Conservation (phyloP, 1,140 invertebrate genomes). For the Lycorma delicatula region DNA sequence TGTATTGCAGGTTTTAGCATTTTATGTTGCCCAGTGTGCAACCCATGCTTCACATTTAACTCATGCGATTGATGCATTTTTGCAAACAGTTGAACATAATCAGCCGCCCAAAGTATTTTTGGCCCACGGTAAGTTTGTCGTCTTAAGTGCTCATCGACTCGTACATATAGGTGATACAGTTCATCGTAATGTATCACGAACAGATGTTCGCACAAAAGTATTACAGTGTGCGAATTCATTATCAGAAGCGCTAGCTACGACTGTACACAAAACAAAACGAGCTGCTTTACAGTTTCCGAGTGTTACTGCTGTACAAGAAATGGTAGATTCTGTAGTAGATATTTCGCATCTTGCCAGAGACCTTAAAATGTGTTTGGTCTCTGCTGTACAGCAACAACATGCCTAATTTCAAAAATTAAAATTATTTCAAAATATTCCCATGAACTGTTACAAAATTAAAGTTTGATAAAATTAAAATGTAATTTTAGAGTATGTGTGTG, state of each 20-base stretch:
- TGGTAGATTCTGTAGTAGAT: slow-evolving; percentile 83
- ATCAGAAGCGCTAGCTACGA: slow-evolving; percentile 72
- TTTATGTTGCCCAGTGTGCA: slow-evolving; percentile 76
- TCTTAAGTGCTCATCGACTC: slow-evolving; percentile 83
- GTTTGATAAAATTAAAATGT: no score
- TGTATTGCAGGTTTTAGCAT: slow-evolving; percentile 58
- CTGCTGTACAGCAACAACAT: slow-evolving; percentile 38
- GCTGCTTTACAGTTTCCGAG: slow-evolving; percentile 86
- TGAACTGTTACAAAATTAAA: no score
- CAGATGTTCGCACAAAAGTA: slow-evolving; percentile 61
- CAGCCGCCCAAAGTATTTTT: slow-evolving; percentile 83
- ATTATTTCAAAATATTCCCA: no score
- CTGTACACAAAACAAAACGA: slow-evolving; percentile 79
- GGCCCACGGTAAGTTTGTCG: slow-evolving; percentile 87
- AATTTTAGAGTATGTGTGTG: no score
- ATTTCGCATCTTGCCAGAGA: slow-evolving; percentile 68
- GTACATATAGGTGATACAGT: slow-evolving; percentile 91
- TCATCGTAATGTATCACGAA: slow-evolving; percentile 63
- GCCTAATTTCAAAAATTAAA: no score
- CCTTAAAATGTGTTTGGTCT: slow-evolving; percentile 57
- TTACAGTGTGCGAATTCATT: slow-evolving; percentile 71
- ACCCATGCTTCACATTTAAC: slow-evolving; percentile 74
- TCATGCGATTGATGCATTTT: slow-evolving; percentile 84
- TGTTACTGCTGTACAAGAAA: slow-evolving; percentile 80
- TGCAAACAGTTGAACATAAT: slow-evolving; percentile 82